These are phyloP conservation scores for Cerceris rybyensis DNA, from an alignment of 2,888 invertebrate genomes.

Conservation along the genomic window DNA sequence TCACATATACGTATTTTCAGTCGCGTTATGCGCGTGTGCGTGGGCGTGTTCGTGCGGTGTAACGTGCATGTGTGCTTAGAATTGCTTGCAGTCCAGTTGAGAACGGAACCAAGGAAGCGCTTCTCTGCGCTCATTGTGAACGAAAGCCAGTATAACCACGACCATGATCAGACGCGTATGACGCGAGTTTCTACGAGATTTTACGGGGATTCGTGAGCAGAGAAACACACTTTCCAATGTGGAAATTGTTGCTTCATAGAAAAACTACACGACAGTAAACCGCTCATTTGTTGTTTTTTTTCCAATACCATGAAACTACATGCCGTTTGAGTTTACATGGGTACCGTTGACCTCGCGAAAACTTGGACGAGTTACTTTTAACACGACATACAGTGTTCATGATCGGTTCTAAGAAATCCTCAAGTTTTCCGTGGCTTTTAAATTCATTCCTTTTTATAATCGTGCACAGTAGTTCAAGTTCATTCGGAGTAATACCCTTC, in stretches of 20 bases:
- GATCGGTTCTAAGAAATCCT: neutral
- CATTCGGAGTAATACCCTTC: neutral
- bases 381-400: constrained; percentile 3
- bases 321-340: constrained; percentile 35
- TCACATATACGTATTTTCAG: constrained; percentile 29
- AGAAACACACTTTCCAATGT: constrained; percentile 32
- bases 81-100: constrained; percentile 49
- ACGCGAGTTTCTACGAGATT: constrained; percentile 48
- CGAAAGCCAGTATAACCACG: constrained; percentile 38
- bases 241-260: constrained; percentile 46
- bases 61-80: constrained; percentile 48
- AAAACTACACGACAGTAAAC: constrained; percentile 6
- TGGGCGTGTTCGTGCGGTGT: constrained; percentile 56
- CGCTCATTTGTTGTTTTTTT: constrained; percentile 8
- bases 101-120: constrained; percentile 60
- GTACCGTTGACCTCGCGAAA: constrained; percentile 47
- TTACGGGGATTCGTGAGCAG: constrained; percentile 37
- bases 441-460: neutral
- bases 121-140: constrained; percentile 47
- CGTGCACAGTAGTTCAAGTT: neutral
- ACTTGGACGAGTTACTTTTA: constrained; percentile 42
- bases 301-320: constrained; percentile 19
- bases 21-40: constrained; percentile 46
- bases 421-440: neutral
- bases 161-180: constrained; percentile 42